These are phyloP conservation scores for Nomada hirtipes DNA, from an alignment of 2,888 invertebrate genomes.

Conservation along the genomic window DNA sequence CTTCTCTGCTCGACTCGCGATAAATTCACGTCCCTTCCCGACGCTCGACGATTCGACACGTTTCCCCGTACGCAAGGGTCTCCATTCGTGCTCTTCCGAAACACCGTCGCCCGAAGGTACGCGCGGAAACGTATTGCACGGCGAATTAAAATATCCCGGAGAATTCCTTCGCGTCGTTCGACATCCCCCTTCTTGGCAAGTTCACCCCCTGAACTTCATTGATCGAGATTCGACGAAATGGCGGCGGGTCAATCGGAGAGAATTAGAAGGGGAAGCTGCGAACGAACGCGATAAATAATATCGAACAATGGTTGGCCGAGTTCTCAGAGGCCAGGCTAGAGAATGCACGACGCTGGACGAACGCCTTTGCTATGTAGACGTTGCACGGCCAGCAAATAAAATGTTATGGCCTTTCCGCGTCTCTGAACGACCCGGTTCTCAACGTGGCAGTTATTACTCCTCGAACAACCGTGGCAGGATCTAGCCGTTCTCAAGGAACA, in stretches of 20 bases:
- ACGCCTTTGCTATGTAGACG: conserved; percentile 42
- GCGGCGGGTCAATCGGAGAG: conserved; percentile 12
- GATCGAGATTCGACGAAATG: conserved; percentile 40
- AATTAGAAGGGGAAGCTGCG: conserved; percentile 44
- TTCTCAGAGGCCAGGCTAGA: conserved; percentile 25
- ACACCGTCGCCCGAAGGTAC: conserved; percentile 1
- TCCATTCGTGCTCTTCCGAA: not conserved
- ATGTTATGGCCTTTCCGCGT: conserved; percentile 55
- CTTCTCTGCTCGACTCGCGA: conserved; percentile 31
- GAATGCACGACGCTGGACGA: conserved; percentile 34
- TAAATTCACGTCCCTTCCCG: conserved; percentile 63
- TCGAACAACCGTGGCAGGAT: not conserved
- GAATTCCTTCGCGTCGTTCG: conserved; percentile 1
- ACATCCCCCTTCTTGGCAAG: not conserved
- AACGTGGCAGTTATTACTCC: conserved; percentile 43
- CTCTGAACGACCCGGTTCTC: conserved; percentile 58
- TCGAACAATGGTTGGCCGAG: conserved; percentile 63
- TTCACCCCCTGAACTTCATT: conserved; percentile 29
- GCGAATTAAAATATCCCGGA: conserved; percentile 49
- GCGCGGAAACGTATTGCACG: conserved; percentile 20
- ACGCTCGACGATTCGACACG: conserved; percentile 46
- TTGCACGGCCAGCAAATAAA: conserved; percentile 62
- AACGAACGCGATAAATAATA: conserved; percentile 64
- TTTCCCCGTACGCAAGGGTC: not conserved
- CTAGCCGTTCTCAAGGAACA: conserved; percentile 27